A percentile compares a stretch with the other conserved stretches of the same genome.
Evolutionary conservation across 1,140 invertebrate species (phyloP).

Genomic region (Brachystomella parvula): DNA sequence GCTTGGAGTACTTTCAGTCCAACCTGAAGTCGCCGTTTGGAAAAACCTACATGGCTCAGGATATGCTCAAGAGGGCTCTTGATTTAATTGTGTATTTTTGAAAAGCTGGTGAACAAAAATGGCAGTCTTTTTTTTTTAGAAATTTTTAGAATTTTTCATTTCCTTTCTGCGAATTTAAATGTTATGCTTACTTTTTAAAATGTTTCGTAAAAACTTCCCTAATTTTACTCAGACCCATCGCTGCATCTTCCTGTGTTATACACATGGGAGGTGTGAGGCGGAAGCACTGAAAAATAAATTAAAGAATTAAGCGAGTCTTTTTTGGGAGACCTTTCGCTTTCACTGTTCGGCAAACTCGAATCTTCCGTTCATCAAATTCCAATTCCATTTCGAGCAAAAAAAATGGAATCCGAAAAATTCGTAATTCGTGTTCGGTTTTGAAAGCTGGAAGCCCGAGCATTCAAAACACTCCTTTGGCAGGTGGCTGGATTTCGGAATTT

Average conservation of each 20-base stretch:
- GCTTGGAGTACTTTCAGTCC: slow-evolving; percentile 15
- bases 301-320: slow-evolving; percentile 27
- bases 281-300: slow-evolving; percentile 60
- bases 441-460: no score
- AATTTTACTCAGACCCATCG: slow-evolving; percentile 56
- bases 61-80: slow-evolving; percentile 19
- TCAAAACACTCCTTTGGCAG: no score
- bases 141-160: not conserved
- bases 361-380: no score
- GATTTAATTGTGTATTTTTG: slow-evolving; percentile 20
- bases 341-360: no score
- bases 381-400: slow-evolving; percentile 24
- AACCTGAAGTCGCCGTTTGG: slow-evolving; percentile 6
- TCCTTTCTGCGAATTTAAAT: not conserved
- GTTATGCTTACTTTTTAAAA: not conserved
- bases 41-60: slow-evolving; percentile 20
- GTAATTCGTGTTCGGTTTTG: no score
- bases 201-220: slow-evolving; percentile 33
- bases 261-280: slow-evolving; percentile 95
- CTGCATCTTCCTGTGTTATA: slow-evolving; percentile 74
- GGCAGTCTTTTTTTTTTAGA: not conserved
- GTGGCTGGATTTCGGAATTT: no score
- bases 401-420: slow-evolving; percentile 15
- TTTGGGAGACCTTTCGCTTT: no score
- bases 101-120: not conserved